Base-by-base conservation (phyloP, 2,113 vertebrate genomes). In the Genyomyrus donnyi region DNA sequence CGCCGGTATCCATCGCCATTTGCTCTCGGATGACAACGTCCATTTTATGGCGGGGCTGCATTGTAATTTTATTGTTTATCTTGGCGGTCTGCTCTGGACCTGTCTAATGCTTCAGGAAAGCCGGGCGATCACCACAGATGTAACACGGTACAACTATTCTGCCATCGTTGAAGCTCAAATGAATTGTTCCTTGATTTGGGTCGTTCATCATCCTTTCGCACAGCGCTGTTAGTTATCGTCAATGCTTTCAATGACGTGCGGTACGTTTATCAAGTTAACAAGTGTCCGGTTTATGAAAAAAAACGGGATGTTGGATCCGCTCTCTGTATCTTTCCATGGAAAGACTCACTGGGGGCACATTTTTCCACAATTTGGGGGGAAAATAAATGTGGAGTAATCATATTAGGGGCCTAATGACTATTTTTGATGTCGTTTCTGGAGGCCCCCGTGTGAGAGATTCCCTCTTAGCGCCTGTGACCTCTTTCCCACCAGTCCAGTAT, bases 401-500 rank as follows among this genome's bases (percentile, higher is more conserved):
- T 88, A 91, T 90, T 90, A 92, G 92, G 92, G 86, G 56, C 93
- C 74, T 42, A 19, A 39, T 80, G 31, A 39, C 74, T 80, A 80
- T 95, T 94, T 95, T 93, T 91, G 92, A 91, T 53, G 46, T 85
- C 90, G 17, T 10, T 91, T 95, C 92, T 92, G 93, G 92, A 46
- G n/a, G 13, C 27, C 88, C 93, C 93, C 93, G 92, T 92, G 94
- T 92, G 85, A 91, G 92, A 21, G 91, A 93, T 93, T 94, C 94
- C 94, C 91, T 91, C 13, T 83, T 93, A 94, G 94, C 90, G 92
- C 92, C 91, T 92, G 66, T 89, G 83, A 27, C 91, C 91, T 92
- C 77, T 94, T 96, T 95, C 95, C 94, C 95, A 96, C 93, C 93
- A 88, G 93, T 91, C 45, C 93, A 91, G 74, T 92, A 91, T 35